Conservation (phyloP, 2,888 invertebrate species). For the Dorcus parallelipipedus region DNA sequence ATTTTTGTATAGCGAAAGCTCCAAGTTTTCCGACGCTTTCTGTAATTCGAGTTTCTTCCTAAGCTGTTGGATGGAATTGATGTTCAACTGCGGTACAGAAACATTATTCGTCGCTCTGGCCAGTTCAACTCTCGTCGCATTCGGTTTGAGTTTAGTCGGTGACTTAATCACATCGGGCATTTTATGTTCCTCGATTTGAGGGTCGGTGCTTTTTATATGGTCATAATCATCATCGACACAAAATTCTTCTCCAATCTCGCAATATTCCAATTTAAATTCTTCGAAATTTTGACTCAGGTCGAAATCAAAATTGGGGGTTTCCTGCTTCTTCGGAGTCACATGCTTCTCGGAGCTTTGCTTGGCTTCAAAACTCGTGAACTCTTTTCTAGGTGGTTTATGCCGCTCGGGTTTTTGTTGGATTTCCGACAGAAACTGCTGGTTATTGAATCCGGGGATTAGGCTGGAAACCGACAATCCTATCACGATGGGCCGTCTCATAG, state of each 20-base stretch:
- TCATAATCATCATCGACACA: constrained; percentile 29
- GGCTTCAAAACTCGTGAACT: constrained; percentile 48
- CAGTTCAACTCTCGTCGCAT: constrained; percentile 35
- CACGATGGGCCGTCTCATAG: constrained; percentile 53
- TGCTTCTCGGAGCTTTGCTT: constrained; percentile 44
- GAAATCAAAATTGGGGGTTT: constrained; percentile 50
- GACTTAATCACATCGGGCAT: constrained; percentile 18
- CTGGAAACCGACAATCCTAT: constrained; percentile 63
- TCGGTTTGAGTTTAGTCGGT: constrained; percentile 14
- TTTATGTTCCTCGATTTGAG: constrained; percentile 17
- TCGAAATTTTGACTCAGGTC: constrained; percentile 75
- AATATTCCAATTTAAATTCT: constrained; percentile 74
- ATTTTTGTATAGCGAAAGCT: constrained; percentile 37
- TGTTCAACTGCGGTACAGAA: constrained; percentile 34
- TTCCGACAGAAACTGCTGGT: constrained; percentile 54
- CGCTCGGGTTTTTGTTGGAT: constrained; percentile 48
- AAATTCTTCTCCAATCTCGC: constrained; percentile 54
- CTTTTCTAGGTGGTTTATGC: constrained; percentile 30
- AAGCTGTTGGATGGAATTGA: constrained; percentile 38
- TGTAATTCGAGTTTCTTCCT: constrained; percentile 45
- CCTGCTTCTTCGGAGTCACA: constrained; percentile 10
- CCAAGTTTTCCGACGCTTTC: constrained; percentile 47
- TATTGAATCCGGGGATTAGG: constrained; percentile 48
- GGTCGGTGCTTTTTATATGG: neutral
- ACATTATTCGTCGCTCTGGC: constrained; percentile 36